These are phyloP conservation scores for Alsophila aescularia DNA, from an alignment of 2,888 invertebrate species.

Conservation along the genomic window DNA sequence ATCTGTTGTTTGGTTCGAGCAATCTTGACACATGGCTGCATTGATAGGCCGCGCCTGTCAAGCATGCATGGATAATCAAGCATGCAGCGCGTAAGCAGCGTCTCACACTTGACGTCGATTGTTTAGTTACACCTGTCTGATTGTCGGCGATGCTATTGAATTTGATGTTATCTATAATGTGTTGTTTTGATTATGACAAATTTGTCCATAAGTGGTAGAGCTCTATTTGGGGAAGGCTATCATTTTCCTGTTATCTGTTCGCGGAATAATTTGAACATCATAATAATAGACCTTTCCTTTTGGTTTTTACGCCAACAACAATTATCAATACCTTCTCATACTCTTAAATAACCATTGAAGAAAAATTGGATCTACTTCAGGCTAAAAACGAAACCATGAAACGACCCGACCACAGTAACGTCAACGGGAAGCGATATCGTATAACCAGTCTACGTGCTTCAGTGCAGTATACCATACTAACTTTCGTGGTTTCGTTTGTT, in stretches of 20 bases:
- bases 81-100: constrained; percentile 59
- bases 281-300: background rate
- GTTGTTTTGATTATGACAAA: background rate
- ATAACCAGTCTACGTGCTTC: no score
- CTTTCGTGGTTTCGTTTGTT: no score
- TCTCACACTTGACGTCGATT: constrained; percentile 57
- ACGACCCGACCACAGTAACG: no score
- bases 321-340: background rate
- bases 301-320: background rate
- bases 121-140: constrained; percentile 52
- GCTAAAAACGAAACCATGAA: no score
- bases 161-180: constrained; percentile 1
- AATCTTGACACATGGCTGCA: constrained; percentile 64
- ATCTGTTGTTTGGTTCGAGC: constrained; percentile 54
- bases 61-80: constrained; percentile 63
- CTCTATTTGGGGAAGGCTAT: background rate
- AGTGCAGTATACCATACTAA: no score
- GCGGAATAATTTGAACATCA: background rate
- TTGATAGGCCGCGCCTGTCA: constrained; percentile 64
- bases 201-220: background rate
- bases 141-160: constrained; percentile 36
- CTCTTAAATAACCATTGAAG: no score
- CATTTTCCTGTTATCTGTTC: background rate
- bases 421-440: no score
- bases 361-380: no score